phyloP scores from a whole-genome alignment of 2,888 invertebrate species.

The Furcula furcula region DNA sequence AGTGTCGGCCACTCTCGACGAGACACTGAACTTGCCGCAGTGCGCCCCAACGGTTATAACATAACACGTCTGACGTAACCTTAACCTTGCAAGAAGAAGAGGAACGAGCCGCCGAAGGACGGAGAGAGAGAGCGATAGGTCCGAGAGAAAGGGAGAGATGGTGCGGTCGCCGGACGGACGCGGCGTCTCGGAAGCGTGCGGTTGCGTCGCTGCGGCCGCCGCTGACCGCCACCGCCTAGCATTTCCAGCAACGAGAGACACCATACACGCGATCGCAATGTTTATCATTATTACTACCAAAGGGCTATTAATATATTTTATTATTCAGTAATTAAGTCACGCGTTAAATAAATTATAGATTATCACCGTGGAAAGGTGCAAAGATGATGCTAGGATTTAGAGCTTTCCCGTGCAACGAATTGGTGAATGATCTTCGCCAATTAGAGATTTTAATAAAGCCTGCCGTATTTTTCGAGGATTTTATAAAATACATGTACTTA shows the following conservation, averaged over 20 bases:
- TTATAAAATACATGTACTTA: too few species aligned
- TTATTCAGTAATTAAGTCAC: background rate
- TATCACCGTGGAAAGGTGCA: too few species aligned
- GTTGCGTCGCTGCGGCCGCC: slow-evolving; percentile 21
- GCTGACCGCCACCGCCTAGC: slow-evolving; percentile 2
- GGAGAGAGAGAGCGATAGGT: slow-evolving; percentile 78
- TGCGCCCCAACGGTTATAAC: slow-evolving; percentile 82
- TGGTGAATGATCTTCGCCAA: too few species aligned
- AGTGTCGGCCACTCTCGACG: slow-evolving; percentile 79
- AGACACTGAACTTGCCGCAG: slow-evolving; percentile 81
- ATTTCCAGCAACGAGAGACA: background rate
- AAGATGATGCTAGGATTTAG: too few species aligned
- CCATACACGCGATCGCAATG: background rate
- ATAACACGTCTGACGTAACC: slow-evolving; percentile 83
- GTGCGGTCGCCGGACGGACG: slow-evolving; percentile 33
- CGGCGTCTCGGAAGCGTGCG: slow-evolving; percentile 32
- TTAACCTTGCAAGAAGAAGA: slow-evolving; percentile 82
- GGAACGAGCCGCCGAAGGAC: slow-evolving; percentile 79
- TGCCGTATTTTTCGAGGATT: too few species aligned
- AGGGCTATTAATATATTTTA: background rate
- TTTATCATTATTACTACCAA: background rate
- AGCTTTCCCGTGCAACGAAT: too few species aligned
- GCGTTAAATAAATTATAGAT: background rate
- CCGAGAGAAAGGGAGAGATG: slow-evolving; percentile 77
- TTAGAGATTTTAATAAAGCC: too few species aligned